Base-by-base conservation (phyloP, 2,113 vertebrate genomes). In the Amblyopsis rosae region DNA sequence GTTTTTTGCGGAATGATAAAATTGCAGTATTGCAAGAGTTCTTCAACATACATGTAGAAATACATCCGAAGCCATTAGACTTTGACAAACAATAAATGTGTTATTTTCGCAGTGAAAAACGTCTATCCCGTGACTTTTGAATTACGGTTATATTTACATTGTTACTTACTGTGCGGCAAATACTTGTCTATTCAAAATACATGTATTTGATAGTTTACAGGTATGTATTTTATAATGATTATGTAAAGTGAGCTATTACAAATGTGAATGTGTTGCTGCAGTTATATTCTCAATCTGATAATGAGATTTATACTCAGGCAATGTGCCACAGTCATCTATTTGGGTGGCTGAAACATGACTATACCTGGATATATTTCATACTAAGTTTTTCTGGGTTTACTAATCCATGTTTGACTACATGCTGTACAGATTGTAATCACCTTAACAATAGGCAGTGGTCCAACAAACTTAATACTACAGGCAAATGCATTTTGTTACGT, bases 401-500 rank as follows among this genome's bases (percentile, higher is more conserved):
- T 69, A 55, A 59, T 17, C n/a, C 26, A 26, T 32, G 51, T 11
- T 46, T 47, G 59, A 17, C n/a, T n/a, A 53, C 32, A 10, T 11
- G 64, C 17, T 76, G 54, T 26, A 8, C 11, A 60, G 35, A 54
- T 33, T 62, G 46, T 35, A 56, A 75, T 76, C 46, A 12, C 45
- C 62, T 47, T 17, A 66, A 63, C 15, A 41, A 69, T 60, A 66
- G 45, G 69, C 78, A 53, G 54, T 13, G 33, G 12, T 35, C 51
- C 67, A 71, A 67, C 70, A 1, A 10, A 81, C 78, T 65, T 70
- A 81, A 8, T 1, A 4, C 26, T 70, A 84, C 80, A 85, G 77
- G 85, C 12, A n/a, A 59, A 62, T 79, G 72, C 59, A 59, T 57
- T 79, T 86, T 78, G 61, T 72, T 58, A 77, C 77, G 72, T 73